Evolutionary conservation across 2,797 vertebrate genomes (phyloP).

Genomic region (Sebastes hubbsi): DNA sequence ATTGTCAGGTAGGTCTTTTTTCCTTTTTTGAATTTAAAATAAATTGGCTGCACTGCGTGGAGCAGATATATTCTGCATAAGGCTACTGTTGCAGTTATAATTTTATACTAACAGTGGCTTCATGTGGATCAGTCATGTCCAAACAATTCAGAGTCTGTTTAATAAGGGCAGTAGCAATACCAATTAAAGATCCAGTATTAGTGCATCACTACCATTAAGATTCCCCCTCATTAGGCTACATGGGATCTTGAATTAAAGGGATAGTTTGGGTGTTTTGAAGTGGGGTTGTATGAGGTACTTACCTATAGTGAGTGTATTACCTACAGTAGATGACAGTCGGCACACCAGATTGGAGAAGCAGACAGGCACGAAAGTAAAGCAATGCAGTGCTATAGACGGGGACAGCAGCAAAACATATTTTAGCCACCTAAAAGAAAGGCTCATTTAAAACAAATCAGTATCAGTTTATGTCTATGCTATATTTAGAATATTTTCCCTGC

Average conservation of each 20-base stretch:
- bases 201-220: not conserved
- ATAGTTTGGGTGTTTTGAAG: not conserved
- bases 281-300: not conserved
- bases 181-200: not conserved
- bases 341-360: not conserved
- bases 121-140: not conserved
- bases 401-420: too few species aligned
- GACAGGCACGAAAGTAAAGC: not conserved
- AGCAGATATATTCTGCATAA: not conserved
- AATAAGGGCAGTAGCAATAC: not conserved
- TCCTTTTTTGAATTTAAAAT: not conserved
- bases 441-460: not conserved
- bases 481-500: too few species aligned
- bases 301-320: not conserved
- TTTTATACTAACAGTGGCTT: not conserved
- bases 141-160: not conserved
- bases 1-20: not conserved
- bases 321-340: not conserved
- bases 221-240: not conserved
- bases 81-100: not conserved
- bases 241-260: not conserved
- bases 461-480: too few species aligned
- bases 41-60: not conserved
- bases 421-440: not conserved
- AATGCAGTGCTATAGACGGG: too few species aligned